Evolutionary conservation across 2,888 invertebrate species (phyloP).

Genomic region (Acronicta aceris): DNA sequence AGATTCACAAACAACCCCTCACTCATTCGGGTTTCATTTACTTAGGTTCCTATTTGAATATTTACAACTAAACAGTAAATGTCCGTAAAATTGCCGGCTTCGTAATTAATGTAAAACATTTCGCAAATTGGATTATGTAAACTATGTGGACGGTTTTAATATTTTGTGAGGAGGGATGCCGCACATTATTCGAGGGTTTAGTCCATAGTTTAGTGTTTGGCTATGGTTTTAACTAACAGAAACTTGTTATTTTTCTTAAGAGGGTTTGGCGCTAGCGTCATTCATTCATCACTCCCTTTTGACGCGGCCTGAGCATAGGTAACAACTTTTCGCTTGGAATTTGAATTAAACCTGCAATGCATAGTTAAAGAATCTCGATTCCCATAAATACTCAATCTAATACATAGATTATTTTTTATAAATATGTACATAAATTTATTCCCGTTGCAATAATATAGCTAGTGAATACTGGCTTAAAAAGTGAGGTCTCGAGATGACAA

Average conservation of each 20-base stretch:
- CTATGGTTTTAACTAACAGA: constrained; percentile 13
- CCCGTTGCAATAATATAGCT: no score
- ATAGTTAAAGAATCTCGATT: no score
- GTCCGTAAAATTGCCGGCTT: constrained; percentile 70
- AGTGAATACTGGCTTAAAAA: no score
- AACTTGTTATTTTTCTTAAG: constrained; percentile 3
- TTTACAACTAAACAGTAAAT: constrained; percentile 71
- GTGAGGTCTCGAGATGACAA: no score
- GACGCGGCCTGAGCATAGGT: background rate
- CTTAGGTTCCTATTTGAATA: constrained; percentile 79
- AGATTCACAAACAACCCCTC: constrained; percentile 42
- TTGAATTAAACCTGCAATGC: constrained; percentile 6
- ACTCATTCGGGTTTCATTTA: constrained; percentile 69
- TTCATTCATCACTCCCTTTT: background rate
- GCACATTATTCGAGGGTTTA: constrained; percentile 26
- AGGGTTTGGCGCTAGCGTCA: background rate
- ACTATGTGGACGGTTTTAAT: constrained; percentile 70
- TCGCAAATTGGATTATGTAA: constrained; percentile 76
- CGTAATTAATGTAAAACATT: constrained; percentile 75
- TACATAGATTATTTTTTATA: background rate
- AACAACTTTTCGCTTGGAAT: background rate
- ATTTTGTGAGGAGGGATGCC: constrained; percentile 44
- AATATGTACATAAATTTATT: no score
- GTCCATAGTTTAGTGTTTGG: constrained; percentile 20
- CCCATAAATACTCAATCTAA: no score